Percentiles rank a stretch among this genome's conserved stretches.
Conservation (phyloP, 2,113 vertebrate genomes). For the Thamnaconus septentrionalis region DNA sequence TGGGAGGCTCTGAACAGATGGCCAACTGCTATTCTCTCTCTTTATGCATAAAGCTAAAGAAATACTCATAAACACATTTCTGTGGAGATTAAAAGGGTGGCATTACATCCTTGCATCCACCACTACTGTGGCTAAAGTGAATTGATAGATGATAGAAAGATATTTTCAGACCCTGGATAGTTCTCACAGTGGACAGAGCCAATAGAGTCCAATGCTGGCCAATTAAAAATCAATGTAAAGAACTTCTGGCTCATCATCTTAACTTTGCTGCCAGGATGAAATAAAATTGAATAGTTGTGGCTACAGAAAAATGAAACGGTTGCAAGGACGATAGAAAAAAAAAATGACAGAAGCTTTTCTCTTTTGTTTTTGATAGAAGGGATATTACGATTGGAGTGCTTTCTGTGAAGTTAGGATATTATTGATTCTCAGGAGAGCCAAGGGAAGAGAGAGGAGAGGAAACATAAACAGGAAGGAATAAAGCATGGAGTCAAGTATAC, state of each 20-base stretch:
- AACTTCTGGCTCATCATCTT: conserved; percentile 59
- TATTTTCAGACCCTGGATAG: conserved; percentile 28
- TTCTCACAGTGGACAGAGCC: conserved; percentile 53
- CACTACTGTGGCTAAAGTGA: too few species aligned
- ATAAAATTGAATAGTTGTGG: conserved; percentile 42
- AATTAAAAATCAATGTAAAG: conserved; percentile 69
- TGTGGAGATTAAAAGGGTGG: too few species aligned
- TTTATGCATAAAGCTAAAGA: too few species aligned
- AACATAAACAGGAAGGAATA: conserved; percentile 1
- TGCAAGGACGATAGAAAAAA: conserved; percentile 18
- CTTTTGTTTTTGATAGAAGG: conserved; percentile 29
- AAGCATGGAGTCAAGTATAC: background rate
- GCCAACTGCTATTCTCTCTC: too few species aligned
- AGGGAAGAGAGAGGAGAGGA: conserved; percentile 6
- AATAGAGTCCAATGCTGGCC: conserved; percentile 38
- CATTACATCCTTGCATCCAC: too few species aligned
- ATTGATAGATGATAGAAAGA: conserved; percentile 22
- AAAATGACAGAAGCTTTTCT: conserved; percentile 12
- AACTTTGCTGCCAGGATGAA: conserved; percentile 52
- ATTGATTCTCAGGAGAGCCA: conserved; percentile 41
- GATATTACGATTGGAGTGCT: conserved; percentile 44
- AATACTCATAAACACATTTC: too few species aligned
- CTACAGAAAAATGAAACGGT: conserved; percentile 30
- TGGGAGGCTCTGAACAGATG: too few species aligned
- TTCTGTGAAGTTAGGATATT: conserved; percentile 46